These are phyloP conservation scores for Leptonema lineaticorne DNA, from an alignment of 1,140 invertebrate species.

Conservation along the genomic window DNA sequence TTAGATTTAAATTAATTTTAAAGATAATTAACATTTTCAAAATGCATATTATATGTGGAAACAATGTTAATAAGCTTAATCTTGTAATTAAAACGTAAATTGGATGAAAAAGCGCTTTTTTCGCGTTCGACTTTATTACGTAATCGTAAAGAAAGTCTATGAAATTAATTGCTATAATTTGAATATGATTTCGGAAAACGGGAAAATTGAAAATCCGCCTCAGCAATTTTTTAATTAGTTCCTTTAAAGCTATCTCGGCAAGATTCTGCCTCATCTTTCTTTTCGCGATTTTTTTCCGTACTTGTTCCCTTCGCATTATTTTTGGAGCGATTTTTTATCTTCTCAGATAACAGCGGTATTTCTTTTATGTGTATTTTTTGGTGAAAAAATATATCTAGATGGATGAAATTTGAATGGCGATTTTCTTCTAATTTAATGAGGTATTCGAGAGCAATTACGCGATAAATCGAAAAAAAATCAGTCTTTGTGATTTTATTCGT, in stretches of 20 bases:
- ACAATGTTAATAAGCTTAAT: too few species aligned
- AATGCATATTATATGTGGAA: too few species aligned
- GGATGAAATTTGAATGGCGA: background rate
- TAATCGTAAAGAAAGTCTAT: background rate
- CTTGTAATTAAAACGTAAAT: too few species aligned
- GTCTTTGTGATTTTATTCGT: too few species aligned
- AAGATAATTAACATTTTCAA: too few species aligned
- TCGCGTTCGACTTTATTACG: too few species aligned
- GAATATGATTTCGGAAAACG: background rate
- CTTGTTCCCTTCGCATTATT: background rate
- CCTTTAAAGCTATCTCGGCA: background rate
- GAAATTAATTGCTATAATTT: background rate
- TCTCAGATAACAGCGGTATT: too few species aligned
- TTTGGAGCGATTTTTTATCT: background rate
- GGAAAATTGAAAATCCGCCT: background rate
- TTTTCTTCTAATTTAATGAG: background rate
- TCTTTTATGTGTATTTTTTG: too few species aligned
- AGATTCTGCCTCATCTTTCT: too few species aligned
- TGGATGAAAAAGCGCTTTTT: too few species aligned
- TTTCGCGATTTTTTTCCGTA: background rate
- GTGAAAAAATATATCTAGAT: background rate
- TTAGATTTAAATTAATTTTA: too few species aligned
- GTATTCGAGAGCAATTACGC: background rate
- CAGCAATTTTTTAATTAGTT: slow-evolving; percentile 6
- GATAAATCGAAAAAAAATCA: background rate